Evolutionary conservation across 2,888 invertebrate genomes (phyloP).

Genomic region (Thalpophila matura): DNA sequence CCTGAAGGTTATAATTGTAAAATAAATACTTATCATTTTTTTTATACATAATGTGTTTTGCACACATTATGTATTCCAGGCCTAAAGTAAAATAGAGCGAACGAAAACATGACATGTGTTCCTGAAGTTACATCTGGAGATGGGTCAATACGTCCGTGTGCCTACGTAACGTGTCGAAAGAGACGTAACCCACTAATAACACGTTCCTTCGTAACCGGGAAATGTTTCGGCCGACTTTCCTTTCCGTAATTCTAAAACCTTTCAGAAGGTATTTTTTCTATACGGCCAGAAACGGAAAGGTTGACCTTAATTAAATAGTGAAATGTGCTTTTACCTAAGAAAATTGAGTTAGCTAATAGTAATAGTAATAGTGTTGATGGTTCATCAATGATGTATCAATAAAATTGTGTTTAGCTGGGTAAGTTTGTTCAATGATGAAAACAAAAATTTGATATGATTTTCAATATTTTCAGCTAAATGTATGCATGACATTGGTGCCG

Average conservation of each 20-base stretch:
- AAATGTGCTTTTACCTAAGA: conserved; percentile 3
- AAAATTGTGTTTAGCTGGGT: not conserved
- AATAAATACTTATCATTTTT: no score
- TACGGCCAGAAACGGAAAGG: not conserved
- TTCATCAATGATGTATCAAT: not conserved
- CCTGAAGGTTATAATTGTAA: no score
- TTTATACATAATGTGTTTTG: no score
- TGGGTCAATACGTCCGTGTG: conserved; percentile 28
- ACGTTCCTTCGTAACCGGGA: conserved; percentile 17
- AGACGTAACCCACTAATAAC: conserved; percentile 24
- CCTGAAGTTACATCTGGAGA: conserved; percentile 9
- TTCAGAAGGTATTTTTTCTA: conserved; percentile 19
- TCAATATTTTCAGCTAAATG: no score
- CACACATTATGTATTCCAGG: not conserved
- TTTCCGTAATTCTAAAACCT: not conserved
- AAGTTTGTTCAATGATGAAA: no score
- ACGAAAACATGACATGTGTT: conserved; percentile 9
- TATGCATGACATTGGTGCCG: no score
- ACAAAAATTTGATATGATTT: no score
- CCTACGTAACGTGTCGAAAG: conserved; percentile 4
- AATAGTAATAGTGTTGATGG: no score
- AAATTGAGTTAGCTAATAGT: not conserved
- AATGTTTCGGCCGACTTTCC: conserved; percentile 12
- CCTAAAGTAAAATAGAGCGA: no score
- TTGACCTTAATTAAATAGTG: conserved; percentile 19